Evolutionary conservation across 2,113 vertebrate genomes (phyloP).

Genomic region (Bubalus kerabau): DNA sequence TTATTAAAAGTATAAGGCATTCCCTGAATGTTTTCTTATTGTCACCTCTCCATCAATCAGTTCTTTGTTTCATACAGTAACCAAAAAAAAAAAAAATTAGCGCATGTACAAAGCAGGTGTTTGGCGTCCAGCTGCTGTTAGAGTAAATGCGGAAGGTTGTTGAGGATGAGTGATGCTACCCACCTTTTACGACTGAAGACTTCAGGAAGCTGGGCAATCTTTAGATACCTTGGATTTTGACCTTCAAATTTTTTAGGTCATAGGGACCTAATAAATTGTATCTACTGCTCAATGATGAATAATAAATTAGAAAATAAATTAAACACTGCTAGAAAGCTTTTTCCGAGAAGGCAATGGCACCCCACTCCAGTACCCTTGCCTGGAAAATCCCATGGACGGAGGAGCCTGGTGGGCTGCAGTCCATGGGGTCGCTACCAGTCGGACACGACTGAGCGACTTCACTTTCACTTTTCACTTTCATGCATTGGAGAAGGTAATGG

Average conservation of each 20-base stretch:
- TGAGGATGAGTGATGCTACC: fast-evolving
- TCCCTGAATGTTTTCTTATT: neutral
- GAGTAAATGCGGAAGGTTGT: neutral
- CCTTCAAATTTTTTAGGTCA: neutral
- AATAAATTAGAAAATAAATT: neutral
- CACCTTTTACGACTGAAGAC: neutral
- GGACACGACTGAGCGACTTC: too few species aligned
- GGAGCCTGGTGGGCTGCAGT: too few species aligned
- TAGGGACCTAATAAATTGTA: neutral
- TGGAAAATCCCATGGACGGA: too few species aligned
- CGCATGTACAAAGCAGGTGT: neutral
- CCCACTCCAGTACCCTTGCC: too few species aligned
- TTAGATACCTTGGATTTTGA: neutral
- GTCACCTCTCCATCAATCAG: neutral
- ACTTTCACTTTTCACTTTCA: too few species aligned
- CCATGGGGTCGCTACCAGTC: too few species aligned
- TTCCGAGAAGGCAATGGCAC: neutral
- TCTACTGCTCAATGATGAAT: neutral
- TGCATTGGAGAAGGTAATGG: too few species aligned
- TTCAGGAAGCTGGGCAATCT: neutral
- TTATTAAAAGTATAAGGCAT: neutral
- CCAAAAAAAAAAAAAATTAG: neutral
- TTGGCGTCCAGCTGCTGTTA: neutral
- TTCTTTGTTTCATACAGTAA: neutral
- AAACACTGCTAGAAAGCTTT: neutral